phyloP scores from a whole-genome alignment of 2,113 vertebrate genomes.

The Dinomys branickii region DNA sequence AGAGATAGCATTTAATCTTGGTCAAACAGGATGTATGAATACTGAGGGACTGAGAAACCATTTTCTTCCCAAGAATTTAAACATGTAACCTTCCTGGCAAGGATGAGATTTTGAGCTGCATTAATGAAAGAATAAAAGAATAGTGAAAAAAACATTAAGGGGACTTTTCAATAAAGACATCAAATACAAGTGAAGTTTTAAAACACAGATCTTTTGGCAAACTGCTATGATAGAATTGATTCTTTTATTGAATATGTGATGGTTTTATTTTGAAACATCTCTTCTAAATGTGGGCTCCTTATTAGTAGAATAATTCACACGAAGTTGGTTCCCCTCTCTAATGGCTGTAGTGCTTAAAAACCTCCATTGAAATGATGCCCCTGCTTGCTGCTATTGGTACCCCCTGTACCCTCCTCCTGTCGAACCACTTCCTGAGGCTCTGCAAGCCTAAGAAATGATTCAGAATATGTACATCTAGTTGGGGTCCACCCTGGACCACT shows the following conservation, averaged over 20 bases:
- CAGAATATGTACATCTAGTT: not conserved
- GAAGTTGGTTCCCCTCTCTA: not conserved
- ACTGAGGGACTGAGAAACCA: not conserved
- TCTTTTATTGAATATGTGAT: not conserved
- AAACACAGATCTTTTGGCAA: constrained; percentile 11
- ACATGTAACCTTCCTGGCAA: not conserved
- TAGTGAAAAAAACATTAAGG: constrained; percentile 23
- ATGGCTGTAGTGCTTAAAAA: not conserved
- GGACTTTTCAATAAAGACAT: not conserved
- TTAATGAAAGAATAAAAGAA: not conserved
- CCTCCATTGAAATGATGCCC: not conserved
- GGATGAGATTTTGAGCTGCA: not conserved
- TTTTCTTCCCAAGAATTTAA: constrained; percentile 43
- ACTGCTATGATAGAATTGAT: not conserved
- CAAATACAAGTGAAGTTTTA: not conserved
- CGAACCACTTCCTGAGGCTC: not conserved
- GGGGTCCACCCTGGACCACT: not conserved
- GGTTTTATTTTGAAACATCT: constrained; percentile 40
- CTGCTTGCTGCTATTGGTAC: not conserved
- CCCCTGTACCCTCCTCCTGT: not conserved
- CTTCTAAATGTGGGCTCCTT: constrained; percentile 34
- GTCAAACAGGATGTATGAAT: not conserved
- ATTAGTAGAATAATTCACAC: not conserved
- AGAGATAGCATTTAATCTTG: not conserved
- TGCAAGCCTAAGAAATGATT: not conserved